These are phyloP conservation scores for Alexandromys fortis DNA, from an alignment of 2,113 vertebrate genomes.

Conservation along the genomic window DNA sequence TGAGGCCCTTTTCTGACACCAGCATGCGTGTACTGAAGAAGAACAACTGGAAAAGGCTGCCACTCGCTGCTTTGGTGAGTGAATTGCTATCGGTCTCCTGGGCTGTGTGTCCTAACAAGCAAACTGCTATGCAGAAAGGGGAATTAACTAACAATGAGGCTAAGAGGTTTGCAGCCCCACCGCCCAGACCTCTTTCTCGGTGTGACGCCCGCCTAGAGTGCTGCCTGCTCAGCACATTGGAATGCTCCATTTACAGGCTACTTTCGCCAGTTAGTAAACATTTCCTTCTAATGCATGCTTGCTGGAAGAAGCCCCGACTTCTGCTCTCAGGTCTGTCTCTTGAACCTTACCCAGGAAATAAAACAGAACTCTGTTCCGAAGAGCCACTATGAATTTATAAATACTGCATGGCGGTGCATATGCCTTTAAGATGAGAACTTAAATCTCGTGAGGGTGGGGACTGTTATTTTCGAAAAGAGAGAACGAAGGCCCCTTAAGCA, in stretches of 20 bases:
- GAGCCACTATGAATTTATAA: slow-evolving; percentile 30
- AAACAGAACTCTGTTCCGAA: slow-evolving; percentile 47
- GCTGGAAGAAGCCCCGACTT: slow-evolving; percentile 51
- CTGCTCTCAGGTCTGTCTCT: slow-evolving; percentile 38
- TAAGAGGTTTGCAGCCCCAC: neutral
- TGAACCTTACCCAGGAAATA: slow-evolving; percentile 24
- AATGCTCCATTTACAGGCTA: slow-evolving; percentile 51
- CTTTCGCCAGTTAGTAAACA: slow-evolving; percentile 63
- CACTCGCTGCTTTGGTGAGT: neutral
- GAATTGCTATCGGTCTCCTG: slow-evolving; percentile 33
- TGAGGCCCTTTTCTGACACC: neutral
- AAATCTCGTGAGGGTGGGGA: neutral
- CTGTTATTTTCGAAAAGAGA: slow-evolving; percentile 5
- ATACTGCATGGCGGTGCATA: neutral
- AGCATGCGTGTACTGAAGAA: slow-evolving; percentile 5
- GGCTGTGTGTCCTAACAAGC: neutral
- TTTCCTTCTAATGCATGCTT: slow-evolving; percentile 5
- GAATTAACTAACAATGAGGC: neutral
- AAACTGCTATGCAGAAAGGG: neutral
- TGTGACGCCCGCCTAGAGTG: no score
- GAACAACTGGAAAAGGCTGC: slow-evolving; percentile 9
- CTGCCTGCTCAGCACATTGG: slow-evolving; percentile 54
- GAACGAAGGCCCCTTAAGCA: neutral
- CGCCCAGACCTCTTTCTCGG: neutral
- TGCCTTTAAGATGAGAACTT: neutral